Evolutionary conservation across 1,140 invertebrate genomes (phyloP).

Genomic region (Drosophila mauritiana): DNA sequence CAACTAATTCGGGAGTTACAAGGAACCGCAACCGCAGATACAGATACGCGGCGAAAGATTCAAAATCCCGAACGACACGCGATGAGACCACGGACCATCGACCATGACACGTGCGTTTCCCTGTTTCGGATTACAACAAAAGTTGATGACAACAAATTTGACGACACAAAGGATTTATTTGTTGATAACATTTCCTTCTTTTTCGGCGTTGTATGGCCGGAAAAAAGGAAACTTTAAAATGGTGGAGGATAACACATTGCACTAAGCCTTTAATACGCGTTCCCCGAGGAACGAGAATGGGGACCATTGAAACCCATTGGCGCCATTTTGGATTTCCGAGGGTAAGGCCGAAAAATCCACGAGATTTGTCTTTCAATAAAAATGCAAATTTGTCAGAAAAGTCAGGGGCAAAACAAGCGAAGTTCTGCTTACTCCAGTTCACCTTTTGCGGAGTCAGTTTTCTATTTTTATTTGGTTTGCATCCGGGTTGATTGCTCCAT

Average conservation of each 20-base stretch:
- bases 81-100: constrained; percentile 32
- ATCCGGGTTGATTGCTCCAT: constrained; percentile 24
- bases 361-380: constrained; percentile 84
- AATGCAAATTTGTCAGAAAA: constrained; percentile 79
- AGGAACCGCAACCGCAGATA: constrained; percentile 9
- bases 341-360: constrained; percentile 77
- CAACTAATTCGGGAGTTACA: constrained; percentile 66
- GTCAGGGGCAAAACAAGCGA: constrained; percentile 38
- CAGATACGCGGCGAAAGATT: constrained; percentile 23
- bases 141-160: constrained; percentile 79
- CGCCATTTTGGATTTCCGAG: constrained; percentile 69
- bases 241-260: constrained; percentile 50
- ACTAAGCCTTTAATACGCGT: constrained; percentile 71
- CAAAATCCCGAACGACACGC: constrained; percentile 48
- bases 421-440: constrained; percentile 25
- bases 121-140: constrained; percentile 58
- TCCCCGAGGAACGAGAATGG: constrained; percentile 25
- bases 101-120: constrained; percentile 72
- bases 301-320: constrained; percentile 60
- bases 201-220: neutral
- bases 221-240: constrained; percentile 72
- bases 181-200: constrained; percentile 71
- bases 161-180: constrained; percentile 84
- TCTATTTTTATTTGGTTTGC: constrained; percentile 13
- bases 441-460: constrained; percentile 40